Conservation (phyloP, 1,140 invertebrate species). For the Drosophila funebris region DNA sequence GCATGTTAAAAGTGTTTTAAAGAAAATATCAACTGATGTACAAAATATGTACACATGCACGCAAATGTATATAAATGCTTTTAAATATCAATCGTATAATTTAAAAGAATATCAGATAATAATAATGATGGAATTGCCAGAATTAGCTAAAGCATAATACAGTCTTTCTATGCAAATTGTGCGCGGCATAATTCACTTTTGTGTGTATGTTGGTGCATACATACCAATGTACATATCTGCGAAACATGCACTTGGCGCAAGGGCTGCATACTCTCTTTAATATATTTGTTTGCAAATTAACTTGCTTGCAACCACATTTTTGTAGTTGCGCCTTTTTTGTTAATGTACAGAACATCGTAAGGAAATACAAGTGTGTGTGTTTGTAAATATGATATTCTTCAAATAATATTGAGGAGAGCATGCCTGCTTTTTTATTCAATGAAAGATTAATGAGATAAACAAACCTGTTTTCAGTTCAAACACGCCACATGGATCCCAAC, state of each 20-base stretch:
- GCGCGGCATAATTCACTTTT: constrained; percentile 47
- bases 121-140: neutral
- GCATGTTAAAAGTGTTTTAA: constrained; percentile 37
- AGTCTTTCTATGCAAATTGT: constrained; percentile 36
- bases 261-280: constrained; percentile 16
- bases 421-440: neutral
- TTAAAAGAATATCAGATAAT: neutral
- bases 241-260: constrained; percentile 29
- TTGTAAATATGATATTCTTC: neutral
- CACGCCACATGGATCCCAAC: constrained; percentile 74
- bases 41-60: constrained; percentile 13
- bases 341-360: neutral
- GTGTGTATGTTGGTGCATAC: constrained; percentile 48
- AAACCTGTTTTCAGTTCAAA: constrained; percentile 42
- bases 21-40: constrained; percentile 43
- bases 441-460: constrained; percentile 10
- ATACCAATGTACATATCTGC: constrained; percentile 12
- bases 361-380: neutral
- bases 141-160: neutral
- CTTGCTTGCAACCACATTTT: neutral
- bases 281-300: constrained; percentile 11
- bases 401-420: neutral
- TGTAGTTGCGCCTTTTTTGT: constrained; percentile 1
- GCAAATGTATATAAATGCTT: constrained; percentile 14
- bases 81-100: neutral